Conservation (phyloP, 2,888 invertebrate species). For the Drosophila prolongata region DNA sequence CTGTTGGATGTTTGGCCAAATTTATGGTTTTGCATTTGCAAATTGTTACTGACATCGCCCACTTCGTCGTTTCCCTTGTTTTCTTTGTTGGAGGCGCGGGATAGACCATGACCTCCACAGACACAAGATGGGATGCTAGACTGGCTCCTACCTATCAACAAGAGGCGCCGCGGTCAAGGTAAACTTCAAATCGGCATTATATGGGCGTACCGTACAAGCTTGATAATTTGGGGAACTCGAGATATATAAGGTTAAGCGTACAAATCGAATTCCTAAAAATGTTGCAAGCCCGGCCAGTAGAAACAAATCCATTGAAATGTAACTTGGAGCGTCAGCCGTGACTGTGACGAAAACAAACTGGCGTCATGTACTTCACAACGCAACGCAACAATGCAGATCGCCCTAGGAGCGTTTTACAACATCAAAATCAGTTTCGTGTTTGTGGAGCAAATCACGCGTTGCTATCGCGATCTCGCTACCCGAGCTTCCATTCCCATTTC, state of each 20-base stretch:
- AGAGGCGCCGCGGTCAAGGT: slow-evolving; percentile 26
- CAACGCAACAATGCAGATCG: slow-evolving; percentile 16
- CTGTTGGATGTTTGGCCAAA: slow-evolving; percentile 30
- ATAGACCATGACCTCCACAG: slow-evolving; percentile 41
- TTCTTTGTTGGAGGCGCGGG: slow-evolving; percentile 1
- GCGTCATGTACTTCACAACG: slow-evolving; percentile 18
- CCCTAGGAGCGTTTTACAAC: slow-evolving; percentile 31
- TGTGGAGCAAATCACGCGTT: slow-evolving; percentile 45
- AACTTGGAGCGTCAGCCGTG: neutral
- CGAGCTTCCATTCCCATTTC: slow-evolving; percentile 15
- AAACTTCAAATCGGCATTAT: slow-evolving; percentile 5
- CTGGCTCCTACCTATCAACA: neutral
- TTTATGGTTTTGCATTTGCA: slow-evolving; percentile 50
- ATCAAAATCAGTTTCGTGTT: slow-evolving; percentile 37
- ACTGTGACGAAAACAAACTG: slow-evolving; percentile 21
- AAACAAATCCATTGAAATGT: slow-evolving; percentile 10
- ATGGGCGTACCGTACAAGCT: neutral
- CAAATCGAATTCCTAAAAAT: neutral
- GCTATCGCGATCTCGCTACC: slow-evolving; percentile 9
- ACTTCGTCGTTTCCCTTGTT: slow-evolving; percentile 16
- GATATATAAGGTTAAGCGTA: neutral
- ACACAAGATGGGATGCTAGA: slow-evolving; percentile 1
- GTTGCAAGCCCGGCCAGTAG: slow-evolving; percentile 4
- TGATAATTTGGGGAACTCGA: neutral
- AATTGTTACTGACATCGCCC: slow-evolving; percentile 26